A percentile compares a stretch with the other conserved stretches of the same genome.
phyloP scores from a whole-genome alignment of 2,797 vertebrate species.

The Typhlichthys subterraneus region DNA sequence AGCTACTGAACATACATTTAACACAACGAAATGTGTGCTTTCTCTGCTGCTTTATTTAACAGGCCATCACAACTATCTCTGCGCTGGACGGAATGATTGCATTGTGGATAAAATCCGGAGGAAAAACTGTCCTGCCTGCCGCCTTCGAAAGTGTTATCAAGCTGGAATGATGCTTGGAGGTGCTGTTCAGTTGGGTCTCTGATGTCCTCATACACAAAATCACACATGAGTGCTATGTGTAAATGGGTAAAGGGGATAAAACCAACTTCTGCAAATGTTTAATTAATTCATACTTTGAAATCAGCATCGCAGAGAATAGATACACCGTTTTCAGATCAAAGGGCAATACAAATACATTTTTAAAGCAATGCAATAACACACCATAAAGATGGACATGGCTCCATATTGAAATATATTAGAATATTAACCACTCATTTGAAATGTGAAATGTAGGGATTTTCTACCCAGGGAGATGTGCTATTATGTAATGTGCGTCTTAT shows the following conservation, averaged over 20 bases:
- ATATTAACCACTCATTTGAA: too few species aligned
- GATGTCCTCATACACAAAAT: neutral
- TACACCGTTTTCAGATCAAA: constrained; percentile 15
- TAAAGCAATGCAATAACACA: neutral
- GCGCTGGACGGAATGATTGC: constrained; percentile 97
- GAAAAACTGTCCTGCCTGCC: constrained; percentile 97
- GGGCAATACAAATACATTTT: neutral
- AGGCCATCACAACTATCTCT: constrained; percentile 98
- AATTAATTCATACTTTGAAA: constrained; percentile 7
- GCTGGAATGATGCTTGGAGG: constrained; percentile 99
- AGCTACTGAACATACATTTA: constrained; percentile 20
- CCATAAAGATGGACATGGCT: too few species aligned
- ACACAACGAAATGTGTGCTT: constrained; percentile 25
- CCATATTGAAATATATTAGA: neutral
- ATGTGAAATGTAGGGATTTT: too few species aligned
- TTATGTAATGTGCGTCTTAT: neutral
- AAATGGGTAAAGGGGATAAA: neutral
- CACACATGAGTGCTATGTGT: too few species aligned
- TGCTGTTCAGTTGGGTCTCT: constrained; percentile 56
- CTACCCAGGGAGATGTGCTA: neutral
- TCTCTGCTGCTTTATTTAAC: constrained; percentile 44
- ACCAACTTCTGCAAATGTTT: neutral
- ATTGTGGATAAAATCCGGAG: constrained; percentile 98
- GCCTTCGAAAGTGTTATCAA: constrained; percentile 95
- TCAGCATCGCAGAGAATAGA: neutral